Conservation (phyloP, 2,113 vertebrate genomes). For the Benitochromis conjunctus region DNA sequence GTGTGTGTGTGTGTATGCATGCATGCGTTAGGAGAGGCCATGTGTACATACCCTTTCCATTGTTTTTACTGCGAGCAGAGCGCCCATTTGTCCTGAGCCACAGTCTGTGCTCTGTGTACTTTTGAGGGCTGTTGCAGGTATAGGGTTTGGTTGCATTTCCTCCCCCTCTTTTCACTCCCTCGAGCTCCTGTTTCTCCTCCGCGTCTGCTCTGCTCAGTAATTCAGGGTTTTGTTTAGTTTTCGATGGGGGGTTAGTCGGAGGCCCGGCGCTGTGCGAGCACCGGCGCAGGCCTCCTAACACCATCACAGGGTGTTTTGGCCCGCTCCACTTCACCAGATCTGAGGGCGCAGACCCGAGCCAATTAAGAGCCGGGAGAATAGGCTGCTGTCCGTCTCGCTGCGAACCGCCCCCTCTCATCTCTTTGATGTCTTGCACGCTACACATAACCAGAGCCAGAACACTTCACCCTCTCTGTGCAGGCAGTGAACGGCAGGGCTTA, state of each 20-base stretch:
- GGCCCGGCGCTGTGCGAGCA: slow-evolving; percentile 28
- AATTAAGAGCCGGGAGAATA: slow-evolving; percentile 62
- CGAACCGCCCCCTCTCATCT: slow-evolving; percentile 17
- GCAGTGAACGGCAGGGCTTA: slow-evolving; percentile 30
- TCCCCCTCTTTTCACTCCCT: not conserved
- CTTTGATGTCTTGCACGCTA: slow-evolving; percentile 69
- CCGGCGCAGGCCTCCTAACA: slow-evolving; percentile 51
- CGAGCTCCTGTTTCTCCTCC: slow-evolving; percentile 24
- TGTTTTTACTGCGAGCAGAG: slow-evolving; percentile 66
- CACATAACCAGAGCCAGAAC: slow-evolving; percentile 56
- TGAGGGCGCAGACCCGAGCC: slow-evolving; percentile 62
- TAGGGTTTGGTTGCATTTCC: slow-evolving; percentile 40
- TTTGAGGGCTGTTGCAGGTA: slow-evolving; percentile 35
- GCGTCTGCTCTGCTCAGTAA: slow-evolving; percentile 22
- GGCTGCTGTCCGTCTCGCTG: slow-evolving; percentile 56
- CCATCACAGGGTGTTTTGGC: slow-evolving; percentile 61
- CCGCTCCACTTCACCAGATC: slow-evolving; percentile 70
- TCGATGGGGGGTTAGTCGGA: slow-evolving; percentile 1
- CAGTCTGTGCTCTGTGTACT: slow-evolving; percentile 41
- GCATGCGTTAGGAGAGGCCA: slow-evolving; percentile 41
- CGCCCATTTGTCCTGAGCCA: slow-evolving; percentile 55
- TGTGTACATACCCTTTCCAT: slow-evolving; percentile 63
- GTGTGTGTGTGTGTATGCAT: not conserved
- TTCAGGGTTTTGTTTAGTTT: slow-evolving; percentile 53
- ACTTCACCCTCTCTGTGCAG: slow-evolving; percentile 42